phyloP scores from a whole-genome alignment of 1,140 invertebrate genomes.

The Alviniconcha marisindica region DNA sequence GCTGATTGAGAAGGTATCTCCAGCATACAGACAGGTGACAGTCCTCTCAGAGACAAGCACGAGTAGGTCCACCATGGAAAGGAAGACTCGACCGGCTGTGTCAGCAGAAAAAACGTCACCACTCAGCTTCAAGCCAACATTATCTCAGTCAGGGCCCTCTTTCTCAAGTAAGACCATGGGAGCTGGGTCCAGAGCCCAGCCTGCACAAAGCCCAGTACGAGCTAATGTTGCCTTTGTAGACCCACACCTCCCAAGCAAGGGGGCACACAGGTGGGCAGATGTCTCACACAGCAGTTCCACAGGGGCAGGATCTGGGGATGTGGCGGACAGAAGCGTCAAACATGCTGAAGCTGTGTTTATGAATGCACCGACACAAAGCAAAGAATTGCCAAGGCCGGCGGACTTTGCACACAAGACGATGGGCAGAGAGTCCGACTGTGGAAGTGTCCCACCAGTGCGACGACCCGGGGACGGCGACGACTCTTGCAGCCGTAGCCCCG shows the following conservation, averaged over 20 bases:
- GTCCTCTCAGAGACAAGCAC: no score
- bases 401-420: not conserved
- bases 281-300: not conserved
- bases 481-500: not conserved
- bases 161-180: not conserved
- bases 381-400: no score
- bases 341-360: not conserved
- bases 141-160: not conserved
- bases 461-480: conserved; percentile 9
- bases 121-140: not conserved
- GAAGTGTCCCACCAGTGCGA: not conserved
- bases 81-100: no score
- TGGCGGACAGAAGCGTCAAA: not conserved
- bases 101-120: not conserved
- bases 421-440: not conserved
- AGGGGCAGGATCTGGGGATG: not conserved
- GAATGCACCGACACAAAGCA: not conserved
- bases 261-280: not conserved
- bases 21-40: no score
- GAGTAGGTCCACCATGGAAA: no score
- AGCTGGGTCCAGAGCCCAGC: not conserved
- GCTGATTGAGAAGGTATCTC: no score
- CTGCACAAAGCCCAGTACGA: not conserved
- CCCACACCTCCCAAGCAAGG: not conserved
- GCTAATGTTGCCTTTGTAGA: not conserved